Base-by-base conservation (phyloP, 2,113 vertebrate genomes). In the Phycodurus eques region DNA sequence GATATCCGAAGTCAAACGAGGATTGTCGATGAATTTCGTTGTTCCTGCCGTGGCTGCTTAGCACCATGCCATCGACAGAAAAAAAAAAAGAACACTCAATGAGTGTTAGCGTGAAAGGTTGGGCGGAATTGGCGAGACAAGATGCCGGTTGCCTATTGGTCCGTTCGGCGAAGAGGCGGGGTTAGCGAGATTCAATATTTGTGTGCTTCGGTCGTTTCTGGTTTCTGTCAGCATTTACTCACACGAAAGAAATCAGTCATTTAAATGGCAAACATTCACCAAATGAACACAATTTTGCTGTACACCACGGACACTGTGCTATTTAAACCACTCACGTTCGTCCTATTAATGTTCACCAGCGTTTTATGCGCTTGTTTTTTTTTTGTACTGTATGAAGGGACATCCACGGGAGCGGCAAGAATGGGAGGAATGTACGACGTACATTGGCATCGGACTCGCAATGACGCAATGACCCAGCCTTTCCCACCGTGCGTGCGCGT, bases 21-120 rank as follows among this genome's bases (percentile, higher is more conserved):
- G 77, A 12, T 42, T 6, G 5, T 53, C 2, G 71, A 56, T 17
- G 68, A 83, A 84, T 76, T 17, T 70, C 67, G 71, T 3, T 62
- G 57, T 78, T 68, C 75, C 67, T 80, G 61, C 68, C 64, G 86
- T 71, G 75, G 67, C 66, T 72, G 17, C 42, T 69, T 83, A 86
- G 83, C 86, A 85, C 83, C 88, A 89, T 86, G 87, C 88, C 87
- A 88, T 83, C 83, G 83, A 89, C 78, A 73, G 87, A 90, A 80
- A 87, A 84, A 75, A 27, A 27, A 27, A 27, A 27, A 80, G 82
- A 75, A 78, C 75, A 70, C 74, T 79, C 77, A 68, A 68, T 13
- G 62, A 84, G 77, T 72, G 82, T 68, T 89, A 85, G 85, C 87
- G 7, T 74, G 56, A 77, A 76, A 87, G 71, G 63, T 27, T 67